phyloP scores from a whole-genome alignment of 1,140 invertebrate species.

The Frieseomelitta varia region DNA sequence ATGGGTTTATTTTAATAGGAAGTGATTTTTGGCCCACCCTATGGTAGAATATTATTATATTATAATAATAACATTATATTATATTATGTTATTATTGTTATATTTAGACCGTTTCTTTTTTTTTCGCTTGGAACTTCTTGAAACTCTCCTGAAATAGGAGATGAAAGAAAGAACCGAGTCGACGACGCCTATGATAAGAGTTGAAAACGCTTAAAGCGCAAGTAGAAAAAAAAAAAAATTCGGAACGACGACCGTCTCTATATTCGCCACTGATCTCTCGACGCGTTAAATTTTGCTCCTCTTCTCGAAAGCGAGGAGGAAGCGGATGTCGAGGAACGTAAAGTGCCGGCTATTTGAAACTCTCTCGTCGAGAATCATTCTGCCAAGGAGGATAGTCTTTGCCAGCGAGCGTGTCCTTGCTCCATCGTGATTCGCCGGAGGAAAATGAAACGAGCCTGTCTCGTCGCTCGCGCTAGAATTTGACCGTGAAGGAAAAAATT shows the following conservation, averaged over 20 bases:
- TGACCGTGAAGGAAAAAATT: neutral
- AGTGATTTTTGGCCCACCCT: too few species aligned
- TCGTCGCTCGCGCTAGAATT: neutral
- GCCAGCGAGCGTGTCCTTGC: neutral
- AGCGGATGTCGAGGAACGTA: constrained; percentile 15
- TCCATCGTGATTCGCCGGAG: neutral
- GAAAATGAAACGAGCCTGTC: constrained; percentile 21
- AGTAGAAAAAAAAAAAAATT: neutral
- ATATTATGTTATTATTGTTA: too few species aligned
- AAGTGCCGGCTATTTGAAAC: constrained; percentile 11
- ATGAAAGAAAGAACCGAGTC: too few species aligned
- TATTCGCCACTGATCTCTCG: constrained; percentile 19
- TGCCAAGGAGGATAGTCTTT: constrained; percentile 7
- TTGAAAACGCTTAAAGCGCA: neutral
- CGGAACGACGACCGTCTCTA: neutral
- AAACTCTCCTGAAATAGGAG: too few species aligned
- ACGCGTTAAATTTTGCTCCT: constrained; percentile 19
- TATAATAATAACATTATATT: too few species aligned
- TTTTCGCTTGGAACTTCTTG: too few species aligned
- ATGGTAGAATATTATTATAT: too few species aligned
- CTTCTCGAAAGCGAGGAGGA: neutral
- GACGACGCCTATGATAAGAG: neutral
- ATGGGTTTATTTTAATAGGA: too few species aligned
- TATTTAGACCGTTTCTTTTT: too few species aligned
- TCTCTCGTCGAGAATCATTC: constrained; percentile 23